A percentile compares a stretch with the other conserved stretches of the same genome.
Evolutionary conservation across 1,140 invertebrate species (phyloP).

Genomic region (Papilio aristodemus): DNA sequence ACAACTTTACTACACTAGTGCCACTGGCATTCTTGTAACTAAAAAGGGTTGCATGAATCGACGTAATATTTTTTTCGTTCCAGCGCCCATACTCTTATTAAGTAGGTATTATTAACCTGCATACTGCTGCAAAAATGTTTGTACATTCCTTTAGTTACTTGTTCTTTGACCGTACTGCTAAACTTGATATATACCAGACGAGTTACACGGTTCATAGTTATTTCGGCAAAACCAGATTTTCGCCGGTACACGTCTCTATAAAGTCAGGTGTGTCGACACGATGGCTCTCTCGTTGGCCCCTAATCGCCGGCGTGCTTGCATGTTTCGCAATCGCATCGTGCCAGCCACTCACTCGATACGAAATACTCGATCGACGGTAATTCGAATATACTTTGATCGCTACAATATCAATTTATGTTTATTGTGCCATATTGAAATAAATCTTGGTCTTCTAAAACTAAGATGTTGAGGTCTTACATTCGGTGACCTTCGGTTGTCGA

Average conservation of each 20-base stretch:
- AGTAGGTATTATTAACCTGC: background rate
- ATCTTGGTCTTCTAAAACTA: constrained; percentile 5
- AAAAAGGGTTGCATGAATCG: background rate
- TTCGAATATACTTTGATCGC: constrained; percentile 58
- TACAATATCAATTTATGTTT: constrained; percentile 33
- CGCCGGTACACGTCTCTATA: constrained; percentile 47
- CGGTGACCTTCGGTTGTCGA: background rate
- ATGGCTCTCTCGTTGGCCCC: constrained; percentile 70
- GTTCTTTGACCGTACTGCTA: background rate
- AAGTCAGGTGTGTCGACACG: constrained; percentile 68
- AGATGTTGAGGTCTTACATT: background rate
- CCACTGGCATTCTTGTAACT: background rate
- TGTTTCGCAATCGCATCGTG: constrained; percentile 65
- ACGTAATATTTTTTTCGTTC: constrained; percentile 7
- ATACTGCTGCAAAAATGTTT: background rate
- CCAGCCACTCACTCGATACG: constrained; percentile 71
- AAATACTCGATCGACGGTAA: constrained; percentile 61
- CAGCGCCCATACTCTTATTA: background rate
- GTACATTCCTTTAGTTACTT: background rate
- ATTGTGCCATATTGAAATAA: constrained; percentile 10
- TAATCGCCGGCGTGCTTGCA: constrained; percentile 72
- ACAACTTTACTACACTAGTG: constrained; percentile 1
- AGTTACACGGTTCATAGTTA: constrained; percentile 1
- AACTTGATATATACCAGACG: background rate
- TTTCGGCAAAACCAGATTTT: constrained; percentile 40